Evolutionary conservation across 2,797 vertebrate species (phyloP), one percentile per base, ranked within the genome.

Genomic region (Coilia nasus): DNA sequence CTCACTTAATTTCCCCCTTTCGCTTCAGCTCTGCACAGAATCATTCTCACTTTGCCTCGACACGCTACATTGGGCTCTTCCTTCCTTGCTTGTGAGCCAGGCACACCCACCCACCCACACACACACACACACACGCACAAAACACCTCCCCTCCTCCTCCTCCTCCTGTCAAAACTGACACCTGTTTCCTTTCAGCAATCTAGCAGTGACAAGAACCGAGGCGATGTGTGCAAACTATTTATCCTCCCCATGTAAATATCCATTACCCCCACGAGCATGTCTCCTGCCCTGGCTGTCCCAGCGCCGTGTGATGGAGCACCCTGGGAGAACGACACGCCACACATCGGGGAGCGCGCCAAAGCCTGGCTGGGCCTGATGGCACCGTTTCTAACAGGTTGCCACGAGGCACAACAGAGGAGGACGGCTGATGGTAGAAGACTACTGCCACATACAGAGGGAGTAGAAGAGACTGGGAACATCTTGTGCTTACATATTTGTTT

Each of bases 1-100:
- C 56, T 44, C 86, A 90, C 84, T 28, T 85, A 88, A 90, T 90
- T 90, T 88, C 83, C 87, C 85, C 50, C 82, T 82, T 54, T 82
- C 83, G 75, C 83, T 83, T 57, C 46, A 82, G 80, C 82, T 50
- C 23, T 54, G 64, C 50, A 35, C 35, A 41, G 81, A 84, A 85
- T 85, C 46, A 11, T 67, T 87, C 82, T 57, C 86, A 87, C 84
- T 82, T 83, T 84, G 12, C 10, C 81, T 87, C 57, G 28, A 54
- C 78, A 56, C 67, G 10, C 14, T 11, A 82, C 81, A 85, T 78
- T 35, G 50, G 81, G 64, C 78, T 81, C 86, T 88, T 85, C 86
- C 85, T 83, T 47, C 71, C 50, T 14, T 54, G 50, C 50, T 54
- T 54, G 15, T 14, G 1, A 41, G 31, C 64, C 35, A 75, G 0